These are phyloP conservation scores for Molossus molossus DNA, from an alignment of 2,797 vertebrate genomes.

Conservation along the genomic window DNA sequence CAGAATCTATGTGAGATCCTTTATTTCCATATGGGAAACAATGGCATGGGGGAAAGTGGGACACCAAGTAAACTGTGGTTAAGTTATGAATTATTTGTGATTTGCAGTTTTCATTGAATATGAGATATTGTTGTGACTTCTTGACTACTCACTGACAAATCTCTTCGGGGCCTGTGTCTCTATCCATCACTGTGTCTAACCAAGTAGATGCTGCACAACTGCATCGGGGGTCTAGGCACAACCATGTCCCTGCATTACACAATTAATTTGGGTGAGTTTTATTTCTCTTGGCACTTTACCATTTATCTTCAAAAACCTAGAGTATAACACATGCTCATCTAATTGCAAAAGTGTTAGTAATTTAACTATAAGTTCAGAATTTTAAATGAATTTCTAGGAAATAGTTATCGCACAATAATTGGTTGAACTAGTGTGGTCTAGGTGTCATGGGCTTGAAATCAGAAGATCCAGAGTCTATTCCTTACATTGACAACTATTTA, in stretches of 20 bases:
- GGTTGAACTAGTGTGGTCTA: background rate
- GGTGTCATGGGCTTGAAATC: background rate
- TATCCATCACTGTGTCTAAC: background rate
- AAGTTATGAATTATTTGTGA: constrained; percentile 47
- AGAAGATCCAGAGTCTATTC: background rate
- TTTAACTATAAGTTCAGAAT: constrained; percentile 28
- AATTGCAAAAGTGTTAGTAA: constrained; percentile 12
- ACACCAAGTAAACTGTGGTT: constrained; percentile 56
- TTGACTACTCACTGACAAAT: background rate
- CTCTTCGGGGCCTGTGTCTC: background rate
- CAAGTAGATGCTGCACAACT: background rate
- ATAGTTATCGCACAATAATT: background rate
- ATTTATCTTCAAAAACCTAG: constrained; percentile 22
- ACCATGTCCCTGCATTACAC: background rate
- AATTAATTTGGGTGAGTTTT: constrained; percentile 2
- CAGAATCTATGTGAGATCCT: background rate
- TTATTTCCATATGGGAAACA: constrained; percentile 39
- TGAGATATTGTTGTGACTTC: background rate
- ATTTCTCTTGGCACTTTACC: background rate
- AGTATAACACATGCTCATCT: background rate
- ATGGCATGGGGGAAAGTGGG: background rate
- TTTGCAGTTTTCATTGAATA: constrained; percentile 60
- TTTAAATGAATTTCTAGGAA: constrained; percentile 42
- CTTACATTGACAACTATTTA: background rate
- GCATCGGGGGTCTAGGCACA: background rate